These are phyloP conservation scores for Heliocidaris erythrogramma DNA, from an alignment of 35 echinoderm and acorn worm genomes.

Conservation along the genomic window DNA sequence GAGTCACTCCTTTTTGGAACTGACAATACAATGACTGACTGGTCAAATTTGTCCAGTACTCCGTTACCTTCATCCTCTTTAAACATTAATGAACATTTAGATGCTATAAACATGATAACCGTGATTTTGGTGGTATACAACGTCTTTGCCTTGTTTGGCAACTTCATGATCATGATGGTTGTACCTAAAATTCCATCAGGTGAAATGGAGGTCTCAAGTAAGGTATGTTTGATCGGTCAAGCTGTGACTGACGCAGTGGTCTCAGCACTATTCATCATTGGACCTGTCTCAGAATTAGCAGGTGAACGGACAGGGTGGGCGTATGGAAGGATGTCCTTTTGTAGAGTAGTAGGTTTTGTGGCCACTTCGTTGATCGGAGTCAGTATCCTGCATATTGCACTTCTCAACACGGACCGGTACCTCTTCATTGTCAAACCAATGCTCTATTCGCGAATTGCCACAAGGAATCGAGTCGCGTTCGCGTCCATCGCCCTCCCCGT, in stretches of 20 bases:
- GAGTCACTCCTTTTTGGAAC: no score
- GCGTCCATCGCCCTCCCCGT: neutral
- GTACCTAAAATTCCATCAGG: neutral
- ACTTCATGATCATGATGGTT: neutral
- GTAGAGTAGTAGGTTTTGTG: neutral
- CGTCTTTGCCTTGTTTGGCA: neutral
- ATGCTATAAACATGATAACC: neutral
- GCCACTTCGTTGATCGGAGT: neutral
- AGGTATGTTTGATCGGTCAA: neutral
- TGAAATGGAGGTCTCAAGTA: neutral
- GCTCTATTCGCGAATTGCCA: neutral
- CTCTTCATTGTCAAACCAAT: neutral
- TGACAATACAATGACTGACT: no score
- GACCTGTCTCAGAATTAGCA: neutral
- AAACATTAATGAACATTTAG: neutral
- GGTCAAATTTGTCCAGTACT: no score
- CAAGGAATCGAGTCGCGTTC: neutral
- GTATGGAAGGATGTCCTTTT: neutral
- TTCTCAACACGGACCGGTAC: neutral
- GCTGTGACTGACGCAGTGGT: neutral
- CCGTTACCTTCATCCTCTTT: no score
- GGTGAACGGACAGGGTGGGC: neutral
- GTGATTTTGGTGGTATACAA: neutral
- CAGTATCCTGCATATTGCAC: neutral
- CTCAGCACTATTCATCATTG: neutral